Evolutionary conservation across 2,888 invertebrate genomes (phyloP), one percentile per base, ranked within the genome.

Genomic region (Tinea pellionella): DNA sequence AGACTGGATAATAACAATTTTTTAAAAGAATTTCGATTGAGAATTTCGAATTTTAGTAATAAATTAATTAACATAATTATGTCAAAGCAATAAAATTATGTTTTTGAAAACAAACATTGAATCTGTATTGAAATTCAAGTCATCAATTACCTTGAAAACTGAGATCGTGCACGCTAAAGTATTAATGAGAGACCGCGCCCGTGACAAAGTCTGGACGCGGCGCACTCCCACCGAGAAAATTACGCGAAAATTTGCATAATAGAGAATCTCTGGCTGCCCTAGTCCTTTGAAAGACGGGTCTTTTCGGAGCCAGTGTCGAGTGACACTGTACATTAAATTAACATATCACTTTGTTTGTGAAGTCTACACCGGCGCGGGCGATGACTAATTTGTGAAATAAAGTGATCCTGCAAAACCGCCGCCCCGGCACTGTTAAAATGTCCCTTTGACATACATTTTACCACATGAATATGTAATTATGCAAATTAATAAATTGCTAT

Each of bases 241-340:
- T 85, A 85, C 80, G 73, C 71, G 75, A 71, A 78, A 85, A 86
- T 86, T 86, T 86, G 81, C 86, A 86, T 86, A 85, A 86, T 84
- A 83, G 83, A 83, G 80, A 85, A 82, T 80, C 84, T 80, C 83
- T 84, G 83, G 82, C 78, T 71, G 72, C 75, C 77, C 75, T 75
- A 70, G 78, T 80, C 83, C 84, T 85, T 85, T 84, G 84, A 83
- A 81, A 81, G 76, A 76, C 73, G 71, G 76, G 68, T 71, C 74
- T 73, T 43, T 42, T 67, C 65, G 74, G 71, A 75, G 19, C 72
- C 72, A 75, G 80, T 73, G 73, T 77, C 78, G 72, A 79, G 75
- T 80, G 84, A 82, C 83, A 78, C 78, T 73, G 75, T 71, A 81
- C 81, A 85, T 84, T 81, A 81, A 83, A 85, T 85, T 84, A 85